phyloP scores from a whole-genome alignment of 2,797 vertebrate species.

The Sebastes nivosus region DNA sequence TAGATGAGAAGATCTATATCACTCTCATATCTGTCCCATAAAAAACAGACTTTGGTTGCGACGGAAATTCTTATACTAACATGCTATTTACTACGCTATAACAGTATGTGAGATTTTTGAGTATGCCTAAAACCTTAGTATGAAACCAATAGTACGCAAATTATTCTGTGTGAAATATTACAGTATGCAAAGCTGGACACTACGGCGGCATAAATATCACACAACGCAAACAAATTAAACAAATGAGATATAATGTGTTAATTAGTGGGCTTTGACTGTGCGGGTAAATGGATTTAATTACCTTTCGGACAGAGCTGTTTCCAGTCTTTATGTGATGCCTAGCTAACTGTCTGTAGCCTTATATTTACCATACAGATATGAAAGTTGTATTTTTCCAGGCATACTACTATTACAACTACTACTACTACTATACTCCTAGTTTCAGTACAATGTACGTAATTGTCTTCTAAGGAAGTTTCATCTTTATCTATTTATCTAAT shows the following conservation, averaged over 20 bases:
- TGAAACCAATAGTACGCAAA: too few relatives aligned
- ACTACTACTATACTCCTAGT: background rate
- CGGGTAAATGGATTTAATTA: background rate
- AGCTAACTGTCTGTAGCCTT: background rate
- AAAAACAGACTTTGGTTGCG: too few relatives aligned
- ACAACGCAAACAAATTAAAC: background rate
- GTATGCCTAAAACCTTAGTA: too few relatives aligned
- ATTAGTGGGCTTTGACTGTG: background rate
- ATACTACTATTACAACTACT: background rate
- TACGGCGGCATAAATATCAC: too few relatives aligned
- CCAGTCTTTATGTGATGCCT: background rate
- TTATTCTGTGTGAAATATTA: too few relatives aligned
- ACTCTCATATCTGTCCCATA: background rate
- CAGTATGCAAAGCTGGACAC: too few relatives aligned
- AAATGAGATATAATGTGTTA: background rate
- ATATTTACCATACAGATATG: background rate
- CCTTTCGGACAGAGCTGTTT: background rate
- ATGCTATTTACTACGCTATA: too few relatives aligned
- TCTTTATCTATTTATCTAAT: background rate
- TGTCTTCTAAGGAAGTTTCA: background rate
- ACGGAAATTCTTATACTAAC: too few relatives aligned
- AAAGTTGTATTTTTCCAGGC: background rate
- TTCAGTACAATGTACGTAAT: background rate
- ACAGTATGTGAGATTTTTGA: too few relatives aligned
- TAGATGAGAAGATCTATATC: background rate